Evolutionary conservation across 2,797 vertebrate species (phyloP), one percentile per base, ranked within the genome.

Genomic region (Falco biarmicus): DNA sequence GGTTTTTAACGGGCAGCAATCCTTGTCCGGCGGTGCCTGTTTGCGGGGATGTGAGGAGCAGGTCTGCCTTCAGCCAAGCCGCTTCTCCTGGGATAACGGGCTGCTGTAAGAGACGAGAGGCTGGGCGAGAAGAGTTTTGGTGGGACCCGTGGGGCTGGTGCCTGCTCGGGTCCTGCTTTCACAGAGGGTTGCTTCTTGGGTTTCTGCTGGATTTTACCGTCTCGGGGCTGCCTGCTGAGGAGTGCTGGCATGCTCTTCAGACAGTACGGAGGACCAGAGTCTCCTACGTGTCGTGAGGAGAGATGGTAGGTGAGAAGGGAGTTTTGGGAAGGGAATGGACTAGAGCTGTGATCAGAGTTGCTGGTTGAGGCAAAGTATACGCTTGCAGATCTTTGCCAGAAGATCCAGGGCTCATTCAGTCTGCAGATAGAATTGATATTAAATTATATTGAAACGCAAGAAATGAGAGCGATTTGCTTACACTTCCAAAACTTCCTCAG

Each of bases 161-260:
- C 21, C 31, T 43, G 53, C 50, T 57, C 37, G 21, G 66, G 60
- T 61, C 43, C 66, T 73, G 43, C 61, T 84, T 68, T 43, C 50
- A 17, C 21, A 13, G 29, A 2, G 18, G 9, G 5, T 21, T 37
- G 34, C 70, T 48, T 32, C 70, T 66, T 45, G 47, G 17, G 39
- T 66, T 65, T 45, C 34, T 32, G 19, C 69, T 28, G 59, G 59
- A n/a, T 66, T 61, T 78, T 56, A 15, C 53, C 28, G 13, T 17
- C 66, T 81, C 9, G 6, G 9, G 29, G 70, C 39, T 54, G 64
- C 41, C 81, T 18, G 14, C 76, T 65, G 69, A 53, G 63, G 34
- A 21, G 51, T 7, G 1, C 32, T 48, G 51, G 31, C 8, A 0
- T 15, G 16, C 19, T 45, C 41, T 31, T 0, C 0, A 56, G 43